Conservation (phyloP, 2,113 vertebrate genomes). For the Rhea pennata region DNA sequence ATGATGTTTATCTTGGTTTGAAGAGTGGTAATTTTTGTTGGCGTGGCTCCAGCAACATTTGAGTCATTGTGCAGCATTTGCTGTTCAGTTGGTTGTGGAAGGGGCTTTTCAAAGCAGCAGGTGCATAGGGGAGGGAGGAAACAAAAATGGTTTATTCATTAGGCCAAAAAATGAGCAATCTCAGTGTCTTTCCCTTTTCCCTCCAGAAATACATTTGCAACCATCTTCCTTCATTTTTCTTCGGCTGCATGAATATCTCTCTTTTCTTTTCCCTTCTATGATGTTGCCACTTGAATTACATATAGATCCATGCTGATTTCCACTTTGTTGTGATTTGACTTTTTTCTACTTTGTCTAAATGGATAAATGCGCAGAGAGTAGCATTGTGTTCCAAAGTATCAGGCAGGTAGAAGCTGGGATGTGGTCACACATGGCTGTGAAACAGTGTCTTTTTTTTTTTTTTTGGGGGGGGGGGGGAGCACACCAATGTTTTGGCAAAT, state of each 20-base stretch:
- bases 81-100: slow-evolving; percentile 81
- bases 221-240: slow-evolving; percentile 48
- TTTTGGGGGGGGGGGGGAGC: not conserved
- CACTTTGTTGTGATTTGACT: slow-evolving; percentile 59
- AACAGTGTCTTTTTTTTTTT: not conserved
- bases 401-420: not conserved
- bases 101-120: slow-evolving; percentile 84
- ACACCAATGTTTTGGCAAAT: slow-evolving; percentile 57
- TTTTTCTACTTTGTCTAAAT: slow-evolving; percentile 27
- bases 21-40: slow-evolving; percentile 95
- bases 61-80: slow-evolving; percentile 81
- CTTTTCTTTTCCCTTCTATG: slow-evolving; percentile 55
- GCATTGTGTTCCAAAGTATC: not conserved
- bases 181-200: slow-evolving; percentile 72
- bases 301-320: slow-evolving; percentile 7
- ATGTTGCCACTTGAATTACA: slow-evolving; percentile 66
- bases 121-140: slow-evolving; percentile 71
- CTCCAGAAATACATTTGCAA: slow-evolving; percentile 70
- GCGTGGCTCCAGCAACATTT: slow-evolving; percentile 84
- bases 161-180: slow-evolving; percentile 83
- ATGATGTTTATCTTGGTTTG: slow-evolving; percentile 98
- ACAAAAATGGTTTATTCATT: slow-evolving; percentile 91
- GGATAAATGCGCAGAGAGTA: slow-evolving; percentile 13
- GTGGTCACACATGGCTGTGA: not conserved
- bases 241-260: slow-evolving; percentile 37